Conservation (phyloP, 2,888 invertebrate species). For the Mythimna lalbum region DNA sequence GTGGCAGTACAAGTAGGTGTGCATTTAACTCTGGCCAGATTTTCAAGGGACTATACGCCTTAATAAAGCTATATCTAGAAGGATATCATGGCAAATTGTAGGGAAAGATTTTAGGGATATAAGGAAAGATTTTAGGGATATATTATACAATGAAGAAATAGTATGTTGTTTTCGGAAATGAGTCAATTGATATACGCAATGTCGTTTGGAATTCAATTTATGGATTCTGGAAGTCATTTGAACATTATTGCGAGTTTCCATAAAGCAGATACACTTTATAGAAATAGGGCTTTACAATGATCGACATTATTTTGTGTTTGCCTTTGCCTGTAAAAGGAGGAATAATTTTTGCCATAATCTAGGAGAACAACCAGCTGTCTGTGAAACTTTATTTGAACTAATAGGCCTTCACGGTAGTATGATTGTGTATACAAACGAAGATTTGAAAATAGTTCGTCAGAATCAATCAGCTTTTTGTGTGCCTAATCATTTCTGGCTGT, state of each 20-base stretch:
- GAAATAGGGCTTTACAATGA: not conserved
- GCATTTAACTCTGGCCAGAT: no score
- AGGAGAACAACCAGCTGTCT: no score
- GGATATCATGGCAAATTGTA: constrained; percentile 7
- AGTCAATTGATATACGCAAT: not conserved
- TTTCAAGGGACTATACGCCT: no score
- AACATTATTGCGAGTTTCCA: not conserved
- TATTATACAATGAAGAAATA: not conserved
- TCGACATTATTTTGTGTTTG: not conserved
- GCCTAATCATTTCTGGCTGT: not conserved
- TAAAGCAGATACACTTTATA: not conserved
- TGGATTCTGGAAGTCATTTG: not conserved
- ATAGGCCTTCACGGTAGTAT: not conserved
- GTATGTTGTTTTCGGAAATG: constrained; percentile 1
- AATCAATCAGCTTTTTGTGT: not conserved
- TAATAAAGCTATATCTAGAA: constrained; percentile 5
- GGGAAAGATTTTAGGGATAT: no score
- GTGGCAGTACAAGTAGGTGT: no score
- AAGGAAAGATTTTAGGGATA: not conserved
- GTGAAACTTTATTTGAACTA: not conserved
- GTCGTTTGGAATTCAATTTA: not conserved
- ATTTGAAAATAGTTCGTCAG: not conserved
- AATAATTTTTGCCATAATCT: no score
- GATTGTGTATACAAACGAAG: not conserved
- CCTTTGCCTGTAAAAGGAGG: no score